Evolutionary conservation across 1,140 invertebrate species (phyloP).

Genomic region (Aphelenchoides fujianensis): DNA sequence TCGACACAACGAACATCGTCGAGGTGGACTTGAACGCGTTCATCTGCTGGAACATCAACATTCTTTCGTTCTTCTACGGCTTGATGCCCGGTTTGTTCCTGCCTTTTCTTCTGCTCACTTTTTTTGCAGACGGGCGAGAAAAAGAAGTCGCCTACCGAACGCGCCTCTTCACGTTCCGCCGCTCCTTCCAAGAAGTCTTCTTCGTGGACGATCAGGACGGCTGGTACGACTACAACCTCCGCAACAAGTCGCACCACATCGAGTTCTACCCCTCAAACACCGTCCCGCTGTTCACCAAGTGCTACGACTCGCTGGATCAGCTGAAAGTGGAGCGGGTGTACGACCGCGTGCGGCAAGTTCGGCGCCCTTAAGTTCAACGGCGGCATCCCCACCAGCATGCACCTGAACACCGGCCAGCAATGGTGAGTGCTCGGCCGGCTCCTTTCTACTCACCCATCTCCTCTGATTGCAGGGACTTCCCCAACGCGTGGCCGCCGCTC

Average conservation of each 20-base stretch:
- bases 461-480: constrained; percentile 71
- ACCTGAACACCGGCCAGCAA: constrained; percentile 21
- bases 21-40: constrained; percentile 65
- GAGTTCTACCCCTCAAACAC: constrained; percentile 81
- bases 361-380: constrained; percentile 67
- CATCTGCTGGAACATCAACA: constrained; percentile 63
- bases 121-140: constrained; percentile 68
- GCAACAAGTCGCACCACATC: constrained; percentile 68
- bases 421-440: too few species aligned
- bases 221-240: constrained; percentile 81
- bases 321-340: constrained; percentile 66
- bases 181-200: constrained; percentile 73
- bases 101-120: not conserved
- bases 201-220: constrained; percentile 80
- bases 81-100: constrained; percentile 33
- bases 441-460: not conserved
- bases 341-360: constrained; percentile 70
- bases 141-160: constrained; percentile 31
- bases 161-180: constrained; percentile 61
- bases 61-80: constrained; percentile 61
- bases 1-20: constrained; percentile 62
- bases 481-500: constrained; percentile 85
- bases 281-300: constrained; percentile 76
- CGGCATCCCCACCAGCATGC: constrained; percentile 73
- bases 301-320: constrained; percentile 51